phyloP scores from a whole-genome alignment of 2,113 vertebrate species.

The Barnardius zonarius region DNA sequence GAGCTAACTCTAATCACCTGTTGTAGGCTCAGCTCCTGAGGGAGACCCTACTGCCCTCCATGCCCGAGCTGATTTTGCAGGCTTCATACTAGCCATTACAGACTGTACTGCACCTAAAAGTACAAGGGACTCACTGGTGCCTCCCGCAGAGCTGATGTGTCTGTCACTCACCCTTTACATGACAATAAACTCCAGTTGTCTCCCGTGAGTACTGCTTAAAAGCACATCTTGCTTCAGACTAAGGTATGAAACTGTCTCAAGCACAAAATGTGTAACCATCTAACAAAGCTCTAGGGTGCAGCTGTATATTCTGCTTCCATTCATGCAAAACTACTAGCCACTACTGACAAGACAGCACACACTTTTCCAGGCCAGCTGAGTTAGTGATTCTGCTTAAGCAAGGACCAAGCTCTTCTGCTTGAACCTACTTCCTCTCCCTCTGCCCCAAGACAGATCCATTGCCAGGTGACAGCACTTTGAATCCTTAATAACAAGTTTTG shows the following conservation, averaged over 20 bases:
- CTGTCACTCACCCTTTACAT: neutral
- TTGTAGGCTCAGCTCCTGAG: neutral
- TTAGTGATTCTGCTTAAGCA: neutral
- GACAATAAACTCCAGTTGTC: neutral
- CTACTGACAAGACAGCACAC: neutral
- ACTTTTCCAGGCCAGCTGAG: neutral
- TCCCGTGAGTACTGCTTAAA: neutral
- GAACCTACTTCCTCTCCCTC: rapidly evolving
- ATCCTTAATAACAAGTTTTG: neutral
- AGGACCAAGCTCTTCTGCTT: neutral
- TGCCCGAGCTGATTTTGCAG: rapidly evolving
- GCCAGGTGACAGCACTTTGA: neutral
- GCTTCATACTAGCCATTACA: neutral
- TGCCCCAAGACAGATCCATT: neutral
- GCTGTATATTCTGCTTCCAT: neutral
- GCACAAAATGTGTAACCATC: neutral
- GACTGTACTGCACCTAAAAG: too few species aligned
- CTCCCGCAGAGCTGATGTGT: neutral
- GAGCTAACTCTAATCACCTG: rapidly evolving
- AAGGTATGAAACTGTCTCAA: neutral
- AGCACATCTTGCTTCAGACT: neutral
- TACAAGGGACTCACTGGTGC: rapidly evolving
- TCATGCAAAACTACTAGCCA: neutral
- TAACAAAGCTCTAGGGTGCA: neutral
- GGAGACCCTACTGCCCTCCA: too few species aligned